A percentile compares a stretch with the other conserved stretches of the same genome.
Conservation (phyloP, 2,888 invertebrate genomes). For the Parascotia fuliginaria region DNA sequence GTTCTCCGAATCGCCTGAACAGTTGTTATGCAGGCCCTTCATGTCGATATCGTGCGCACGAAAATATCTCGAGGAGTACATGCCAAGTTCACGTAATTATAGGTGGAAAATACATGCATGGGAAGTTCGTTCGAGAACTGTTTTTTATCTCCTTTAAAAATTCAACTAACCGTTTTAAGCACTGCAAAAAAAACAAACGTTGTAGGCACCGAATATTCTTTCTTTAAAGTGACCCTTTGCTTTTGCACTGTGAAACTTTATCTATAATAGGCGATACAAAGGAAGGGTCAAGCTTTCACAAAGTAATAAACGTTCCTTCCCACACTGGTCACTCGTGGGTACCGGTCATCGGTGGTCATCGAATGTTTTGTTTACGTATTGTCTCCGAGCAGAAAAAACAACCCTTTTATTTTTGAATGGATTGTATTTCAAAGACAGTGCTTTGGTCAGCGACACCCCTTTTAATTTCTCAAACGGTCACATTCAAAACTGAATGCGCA, state of each 20-base stretch:
- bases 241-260: slow-evolving; percentile 59
- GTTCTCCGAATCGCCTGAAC: slow-evolving; percentile 82
- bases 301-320: slow-evolving; percentile 69
- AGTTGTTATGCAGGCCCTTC: slow-evolving; percentile 82
- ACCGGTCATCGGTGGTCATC: slow-evolving; percentile 83
- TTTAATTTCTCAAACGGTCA: slow-evolving; percentile 64
- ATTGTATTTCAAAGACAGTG: slow-evolving; percentile 60
- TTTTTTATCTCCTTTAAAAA: slow-evolving; percentile 69
- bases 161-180: slow-evolving; percentile 67
- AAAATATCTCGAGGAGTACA: slow-evolving; percentile 79
- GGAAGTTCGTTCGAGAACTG: slow-evolving; percentile 63
- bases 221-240: slow-evolving; percentile 67
- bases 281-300: slow-evolving; percentile 73
- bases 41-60: slow-evolving; percentile 82
- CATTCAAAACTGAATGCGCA: slow-evolving; percentile 50
- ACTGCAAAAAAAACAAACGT: slow-evolving; percentile 72
- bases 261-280: slow-evolving; percentile 62
- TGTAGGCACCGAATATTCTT: slow-evolving; percentile 52
- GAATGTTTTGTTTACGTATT: slow-evolving; percentile 71
- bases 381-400: slow-evolving; percentile 65
- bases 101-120: slow-evolving; percentile 80
- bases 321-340: slow-evolving; percentile 79
- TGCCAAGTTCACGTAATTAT: slow-evolving; percentile 79
- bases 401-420: slow-evolving; percentile 66
- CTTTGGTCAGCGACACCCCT: slow-evolving; percentile 70